Evolutionary conservation across 2,113 vertebrate species (phyloP), one percentile per base, ranked within the genome.

Genomic region (Anarhynchus alexandrinus): DNA sequence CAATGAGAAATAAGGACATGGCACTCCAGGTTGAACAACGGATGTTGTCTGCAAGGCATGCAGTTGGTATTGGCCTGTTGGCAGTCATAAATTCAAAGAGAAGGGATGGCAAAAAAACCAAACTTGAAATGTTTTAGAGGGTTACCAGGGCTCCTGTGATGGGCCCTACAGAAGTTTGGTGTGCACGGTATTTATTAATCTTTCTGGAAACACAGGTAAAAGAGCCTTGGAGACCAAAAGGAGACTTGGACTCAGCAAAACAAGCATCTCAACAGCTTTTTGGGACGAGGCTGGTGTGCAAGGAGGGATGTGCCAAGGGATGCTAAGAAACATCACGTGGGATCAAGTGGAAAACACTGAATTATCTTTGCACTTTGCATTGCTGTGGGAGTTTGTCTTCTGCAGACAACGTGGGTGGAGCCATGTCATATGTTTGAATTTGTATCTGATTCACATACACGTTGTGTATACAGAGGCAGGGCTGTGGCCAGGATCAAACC

Each of bases 331-430:
- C 20, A 2, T 54, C 1, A 0, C 14, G 2, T 40, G 57, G n/a
- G 20, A 72, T 73, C 15, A 21, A 70, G 64, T 51, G n/a, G 90
- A 94, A 86, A 77, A 82, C n/a, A 4, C 59, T 76, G 84, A 89
- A 40, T 86, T 86, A 59, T 59, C 78, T 72, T 92, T 93, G 93
- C 94, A 80, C 94, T 96, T 94, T 93, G 65, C 17, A 36, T 70
- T 64, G 45, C 72, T 85, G 61, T 59, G 80, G 70, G 49, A 85
- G 43, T 88, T 71, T 95, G 81, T 83, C 71, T 89, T 93, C 74
- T 69, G 82, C 67, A 52, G 47, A 38, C 22, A 22, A 36, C 21
- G 1, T 22, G 82, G 65, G 38, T 58, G 64, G 80, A 88, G 76
- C 86, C 0, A 1, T 62, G 65, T 76, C 87, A 77, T 87, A 81